Percentiles rank a stretch among this genome's conserved stretches.
phyloP scores from a whole-genome alignment of 2,888 invertebrate genomes.

The Lepidochrysops patricia region DNA sequence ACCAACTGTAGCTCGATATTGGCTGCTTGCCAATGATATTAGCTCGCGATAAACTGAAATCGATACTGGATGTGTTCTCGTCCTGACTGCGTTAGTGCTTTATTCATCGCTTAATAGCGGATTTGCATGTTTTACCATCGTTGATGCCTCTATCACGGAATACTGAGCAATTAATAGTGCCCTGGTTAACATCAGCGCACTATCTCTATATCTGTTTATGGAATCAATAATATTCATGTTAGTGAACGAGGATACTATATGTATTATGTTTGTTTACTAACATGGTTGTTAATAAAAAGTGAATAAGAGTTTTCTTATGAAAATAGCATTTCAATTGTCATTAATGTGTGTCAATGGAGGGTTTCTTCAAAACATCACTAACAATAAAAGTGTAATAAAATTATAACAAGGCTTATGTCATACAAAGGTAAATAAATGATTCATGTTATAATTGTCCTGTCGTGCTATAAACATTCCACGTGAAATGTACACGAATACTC shows the following conservation, averaged over 20 bases:
- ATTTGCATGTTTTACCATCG: not conserved
- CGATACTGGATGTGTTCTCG: constrained; percentile 1
- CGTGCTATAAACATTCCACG: not conserved
- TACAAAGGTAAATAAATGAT: not conserved
- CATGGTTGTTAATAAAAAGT: too few relatives aligned
- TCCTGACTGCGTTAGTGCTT: not conserved
- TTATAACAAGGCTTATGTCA: not conserved
- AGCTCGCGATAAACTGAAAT: constrained; percentile 3
- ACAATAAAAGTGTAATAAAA: not conserved
- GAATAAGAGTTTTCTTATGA: too few relatives aligned
- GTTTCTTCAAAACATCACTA: too few relatives aligned
- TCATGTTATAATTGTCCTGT: not conserved
- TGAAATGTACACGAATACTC: not conserved
- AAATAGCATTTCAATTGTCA: too few relatives aligned
- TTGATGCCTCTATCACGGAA: not conserved
- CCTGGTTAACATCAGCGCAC: not conserved
- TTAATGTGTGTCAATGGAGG: too few relatives aligned
- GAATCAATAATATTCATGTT: too few relatives aligned
- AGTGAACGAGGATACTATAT: too few relatives aligned
- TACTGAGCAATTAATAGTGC: not conserved
- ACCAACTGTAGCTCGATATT: not conserved
- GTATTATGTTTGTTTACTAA: too few relatives aligned
- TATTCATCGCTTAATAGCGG: not conserved
- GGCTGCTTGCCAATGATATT: not conserved
- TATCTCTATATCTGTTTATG: too few relatives aligned